Evolutionary conservation across 2,113 vertebrate genomes (phyloP).

Genomic region (Promerops cafer): DNA sequence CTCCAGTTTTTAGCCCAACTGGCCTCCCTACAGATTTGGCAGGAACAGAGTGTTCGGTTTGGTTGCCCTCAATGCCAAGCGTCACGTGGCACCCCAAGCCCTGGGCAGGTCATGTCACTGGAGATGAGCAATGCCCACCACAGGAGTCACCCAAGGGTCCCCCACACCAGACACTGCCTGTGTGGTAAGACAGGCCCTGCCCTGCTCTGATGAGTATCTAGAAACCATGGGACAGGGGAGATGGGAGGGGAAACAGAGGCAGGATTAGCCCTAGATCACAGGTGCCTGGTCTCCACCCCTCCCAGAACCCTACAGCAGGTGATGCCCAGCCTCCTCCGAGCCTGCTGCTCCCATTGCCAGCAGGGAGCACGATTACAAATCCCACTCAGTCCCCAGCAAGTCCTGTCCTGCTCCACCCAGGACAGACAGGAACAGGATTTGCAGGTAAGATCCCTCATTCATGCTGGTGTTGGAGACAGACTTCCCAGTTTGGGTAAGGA

Average conservation of each 20-base stretch:
- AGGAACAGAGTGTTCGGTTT: neutral
- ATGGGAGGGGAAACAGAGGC: neutral
- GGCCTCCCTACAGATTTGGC: neutral
- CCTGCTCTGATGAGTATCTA: neutral
- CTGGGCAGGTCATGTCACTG: neutral
- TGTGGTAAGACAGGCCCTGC: accelerated
- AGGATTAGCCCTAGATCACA: neutral
- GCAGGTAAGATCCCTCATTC: neutral
- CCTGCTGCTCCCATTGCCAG: neutral
- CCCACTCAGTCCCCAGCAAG: neutral
- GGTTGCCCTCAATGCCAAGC: neutral
- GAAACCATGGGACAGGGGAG: neutral
- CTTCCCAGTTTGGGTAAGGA: neutral
- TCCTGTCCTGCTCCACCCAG: neutral
- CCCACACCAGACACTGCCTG: accelerated
- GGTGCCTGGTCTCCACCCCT: neutral
- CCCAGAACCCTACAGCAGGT: neutral
- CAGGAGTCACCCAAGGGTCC: neutral
- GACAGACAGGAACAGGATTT: neutral
- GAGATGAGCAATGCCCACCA: neutral
- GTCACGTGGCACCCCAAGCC: accelerated
- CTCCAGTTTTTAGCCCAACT: neutral
- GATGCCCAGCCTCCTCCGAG: neutral
- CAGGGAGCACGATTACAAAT: neutral
- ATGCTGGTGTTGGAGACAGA: neutral